phyloP scores from a whole-genome alignment of 2,797 vertebrate species.

The Alectoris magna region DNA sequence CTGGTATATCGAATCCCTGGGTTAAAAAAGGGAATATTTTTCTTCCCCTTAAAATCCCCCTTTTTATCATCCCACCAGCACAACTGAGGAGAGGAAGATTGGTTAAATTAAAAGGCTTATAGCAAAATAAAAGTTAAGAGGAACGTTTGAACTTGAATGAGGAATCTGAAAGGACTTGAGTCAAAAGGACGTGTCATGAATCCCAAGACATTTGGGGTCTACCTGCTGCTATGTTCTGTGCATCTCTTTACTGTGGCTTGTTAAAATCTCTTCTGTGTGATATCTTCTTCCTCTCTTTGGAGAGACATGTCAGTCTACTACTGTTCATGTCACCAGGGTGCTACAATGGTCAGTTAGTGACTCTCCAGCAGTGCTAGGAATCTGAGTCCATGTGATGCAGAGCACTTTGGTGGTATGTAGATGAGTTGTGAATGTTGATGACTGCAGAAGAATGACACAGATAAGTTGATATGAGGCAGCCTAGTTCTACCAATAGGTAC shows the following conservation, averaged over 20 bases:
- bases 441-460: neutral
- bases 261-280: neutral
- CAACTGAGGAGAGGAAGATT: neutral
- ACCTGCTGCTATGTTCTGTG: neutral
- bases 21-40: neutral
- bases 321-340: neutral
- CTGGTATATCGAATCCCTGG: neutral
- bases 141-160: neutral
- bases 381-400: rapidly evolving
- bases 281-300: neutral
- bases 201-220: neutral
- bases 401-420: neutral
- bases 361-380: neutral
- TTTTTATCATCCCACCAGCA: neutral
- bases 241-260: neutral
- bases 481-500: neutral
- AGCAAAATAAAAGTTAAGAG: neutral
- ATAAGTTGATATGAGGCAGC: neutral
- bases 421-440: neutral
- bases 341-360: neutral
- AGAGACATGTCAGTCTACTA: neutral
- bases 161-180: neutral
- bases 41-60: neutral
- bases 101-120: neutral
- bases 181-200: neutral